Evolutionary conservation across 2,888 invertebrate species (phyloP).

Genomic region (Cotesia congregata): DNA sequence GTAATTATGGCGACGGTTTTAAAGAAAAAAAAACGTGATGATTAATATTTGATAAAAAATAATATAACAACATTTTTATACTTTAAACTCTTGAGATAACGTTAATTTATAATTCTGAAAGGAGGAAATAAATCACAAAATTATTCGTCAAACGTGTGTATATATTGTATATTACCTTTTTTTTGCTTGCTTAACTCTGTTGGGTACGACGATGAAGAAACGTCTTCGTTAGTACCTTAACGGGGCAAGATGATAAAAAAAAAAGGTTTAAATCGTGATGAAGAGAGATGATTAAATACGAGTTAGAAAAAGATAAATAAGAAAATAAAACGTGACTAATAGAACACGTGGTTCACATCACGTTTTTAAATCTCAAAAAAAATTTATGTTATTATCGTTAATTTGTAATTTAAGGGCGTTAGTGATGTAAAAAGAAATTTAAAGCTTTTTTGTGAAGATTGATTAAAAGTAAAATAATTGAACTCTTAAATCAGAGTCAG

Average conservation of each 20-base stretch:
- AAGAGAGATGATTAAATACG: slow-evolving; percentile 30
- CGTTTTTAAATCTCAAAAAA: slow-evolving; percentile 4
- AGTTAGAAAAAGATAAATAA: slow-evolving; percentile 9
- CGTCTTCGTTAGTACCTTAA: slow-evolving; percentile 33
- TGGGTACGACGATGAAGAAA: slow-evolving; percentile 25
- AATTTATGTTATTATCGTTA: background rate
- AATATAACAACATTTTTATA: background rate
- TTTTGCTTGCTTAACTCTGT: background rate
- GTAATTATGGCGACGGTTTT: background rate
- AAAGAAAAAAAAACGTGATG: background rate
- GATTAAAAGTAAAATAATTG: no score
- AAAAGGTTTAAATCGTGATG: slow-evolving; percentile 17
- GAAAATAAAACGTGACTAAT: slow-evolving; percentile 35
- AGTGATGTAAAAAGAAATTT: background rate
- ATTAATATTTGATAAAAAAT: background rate
- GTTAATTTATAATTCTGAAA: background rate
- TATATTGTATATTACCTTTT: background rate
- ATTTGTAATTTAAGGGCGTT: background rate
- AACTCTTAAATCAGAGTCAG: no score
- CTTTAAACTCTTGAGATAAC: background rate
- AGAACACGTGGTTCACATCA: slow-evolving; percentile 35
- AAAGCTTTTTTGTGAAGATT: background rate
- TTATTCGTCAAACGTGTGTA: background rate
- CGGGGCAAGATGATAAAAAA: slow-evolving; percentile 10
- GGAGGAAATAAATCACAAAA: background rate